Base-by-base conservation (phyloP, 2,888 invertebrate genomes). In the Calameuta idolon region DNA sequence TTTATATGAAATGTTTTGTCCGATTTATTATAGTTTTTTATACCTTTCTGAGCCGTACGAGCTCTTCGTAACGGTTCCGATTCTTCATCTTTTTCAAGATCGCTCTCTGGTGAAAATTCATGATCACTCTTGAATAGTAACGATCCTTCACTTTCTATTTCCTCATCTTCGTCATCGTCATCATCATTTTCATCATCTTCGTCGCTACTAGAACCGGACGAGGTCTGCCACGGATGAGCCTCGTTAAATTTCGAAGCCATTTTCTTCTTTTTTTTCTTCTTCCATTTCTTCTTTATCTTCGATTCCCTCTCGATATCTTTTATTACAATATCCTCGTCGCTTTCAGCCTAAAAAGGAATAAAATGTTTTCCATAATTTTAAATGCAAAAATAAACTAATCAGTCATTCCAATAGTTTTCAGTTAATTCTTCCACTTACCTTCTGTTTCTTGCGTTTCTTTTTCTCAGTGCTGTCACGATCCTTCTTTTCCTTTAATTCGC, bases 101-200 rank as follows among this genome's bases (percentile, higher is more conserved):
- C 98, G 1, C 97, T 97, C 88, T 98, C 98, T 0, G 97, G 97
- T 0, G 97, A 97, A 91, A 98, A 98, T 91, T 98, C 98, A 87
- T 98, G 98, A 90, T 98, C 98, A 0, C 97, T 97, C 89, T 95
- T 96, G 84, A 95, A 94, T 0, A 94, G 90, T 0, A 91, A 71
- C 0, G 89, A 90, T 12, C 91, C 92, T 77, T 92, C 90, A 81
- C 92, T 91, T 83, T 92, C 92, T 83, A 92, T 91, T 78, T 92
- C 90, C 81, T 92, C 91, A 78, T 92, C 88, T 79, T 91, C 92
- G 3, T 92, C 92, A 9, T 92, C 92, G 1, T 92, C 92, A 37
- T 92, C 93, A 5, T 92, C 92, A 30, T 92, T 92, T 34, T 88
- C 87, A 12, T 91, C 87, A 75, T 92, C 90, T 12, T 92, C 91